Base-by-base conservation (phyloP, 2,888 invertebrate genomes). In the Pristionchus arcanus region DNA sequence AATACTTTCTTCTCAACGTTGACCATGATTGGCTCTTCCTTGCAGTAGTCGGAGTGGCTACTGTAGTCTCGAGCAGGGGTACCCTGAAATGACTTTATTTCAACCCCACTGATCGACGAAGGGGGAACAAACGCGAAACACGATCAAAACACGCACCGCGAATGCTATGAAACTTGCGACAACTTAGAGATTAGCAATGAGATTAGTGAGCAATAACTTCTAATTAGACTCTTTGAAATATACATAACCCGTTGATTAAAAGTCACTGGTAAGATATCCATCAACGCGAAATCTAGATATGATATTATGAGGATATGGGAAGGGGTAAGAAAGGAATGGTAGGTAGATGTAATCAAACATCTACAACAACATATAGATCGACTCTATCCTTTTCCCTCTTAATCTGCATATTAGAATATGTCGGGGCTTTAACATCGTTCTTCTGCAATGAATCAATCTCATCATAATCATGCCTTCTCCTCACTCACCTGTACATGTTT, bases 341-440 rank as follows among this genome's bases (percentile, higher is more conserved):
- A 11, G 71, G 28, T n/a, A 15, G n/a, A 66, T 21, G 25, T 13
- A 16, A 77, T 49, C 59, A 98, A 96, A 99, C 98, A 96, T 99
- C 99, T 95, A 99, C 97, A 95, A 99, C 99, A 94, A 99, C 98
- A 97, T 97, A 99, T 83, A 98, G 96, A 96, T 99, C 98, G 42
- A 91, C 81, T 86, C 91, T 89, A 25, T 91, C 93, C 11, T 90
- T 96, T 92, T 97, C 95, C 90, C 96, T 96, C 93, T 96, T 96
- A 84, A 98, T 96, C 96, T 99, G 98, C 99, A 99, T 99, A 90
- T 98, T 98, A 15, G 99, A 98, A 96, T 99, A 99, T 9, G 99
- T 99, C 92, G 99, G 99, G 59, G 99, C 99, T 96, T 99, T 99
- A 4, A 99, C 98, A 96, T 99, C 99, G 3, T 98, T 97, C 25